Conservation (phyloP, 2,113 vertebrate species). For the Scolopax mira region DNA sequence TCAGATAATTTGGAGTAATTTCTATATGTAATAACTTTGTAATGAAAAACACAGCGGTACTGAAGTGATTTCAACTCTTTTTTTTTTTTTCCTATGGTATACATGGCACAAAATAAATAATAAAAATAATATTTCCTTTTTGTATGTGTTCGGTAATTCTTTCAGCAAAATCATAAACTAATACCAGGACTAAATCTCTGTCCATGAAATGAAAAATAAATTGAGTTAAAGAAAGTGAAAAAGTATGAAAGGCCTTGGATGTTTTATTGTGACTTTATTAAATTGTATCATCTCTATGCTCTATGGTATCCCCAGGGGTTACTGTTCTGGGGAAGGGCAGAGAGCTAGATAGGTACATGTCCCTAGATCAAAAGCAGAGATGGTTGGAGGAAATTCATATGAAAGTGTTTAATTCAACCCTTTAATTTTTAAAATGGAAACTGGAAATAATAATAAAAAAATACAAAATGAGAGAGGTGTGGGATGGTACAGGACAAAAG, state of each 20-base stretch:
- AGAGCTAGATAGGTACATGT: constrained; percentile 33
- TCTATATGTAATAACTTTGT: constrained; percentile 90
- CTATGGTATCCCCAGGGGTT: constrained; percentile 71
- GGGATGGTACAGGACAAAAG: neutral
- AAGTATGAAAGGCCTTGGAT: constrained; percentile 79
- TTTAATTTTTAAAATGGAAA: constrained; percentile 40
- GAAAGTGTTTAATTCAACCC: neutral
- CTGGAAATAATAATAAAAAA: neutral
- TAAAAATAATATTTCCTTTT: constrained; percentile 85
- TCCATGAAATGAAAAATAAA: constrained; percentile 89
- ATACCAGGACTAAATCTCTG: constrained; percentile 84
- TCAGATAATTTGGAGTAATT: constrained; percentile 90
- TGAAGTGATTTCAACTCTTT: constrained; percentile 79
- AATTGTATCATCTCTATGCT: constrained; percentile 76
- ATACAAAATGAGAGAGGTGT: neutral
- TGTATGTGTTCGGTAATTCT: constrained; percentile 82
- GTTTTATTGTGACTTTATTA: constrained; percentile 85
- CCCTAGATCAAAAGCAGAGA: constrained; percentile 38
- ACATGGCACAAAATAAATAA: constrained; percentile 82
- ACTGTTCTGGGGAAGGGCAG: constrained; percentile 57
- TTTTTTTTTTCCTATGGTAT: constrained; percentile 77
- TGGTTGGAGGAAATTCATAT: neutral
- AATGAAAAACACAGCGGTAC: constrained; percentile 86
- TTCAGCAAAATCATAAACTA: constrained; percentile 86
- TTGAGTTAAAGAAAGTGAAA: constrained; percentile 83